A percentile compares a stretch with the other conserved stretches of the same genome.
Conservation (phyloP, 1,140 invertebrate genomes). For the Papilio machaon region DNA sequence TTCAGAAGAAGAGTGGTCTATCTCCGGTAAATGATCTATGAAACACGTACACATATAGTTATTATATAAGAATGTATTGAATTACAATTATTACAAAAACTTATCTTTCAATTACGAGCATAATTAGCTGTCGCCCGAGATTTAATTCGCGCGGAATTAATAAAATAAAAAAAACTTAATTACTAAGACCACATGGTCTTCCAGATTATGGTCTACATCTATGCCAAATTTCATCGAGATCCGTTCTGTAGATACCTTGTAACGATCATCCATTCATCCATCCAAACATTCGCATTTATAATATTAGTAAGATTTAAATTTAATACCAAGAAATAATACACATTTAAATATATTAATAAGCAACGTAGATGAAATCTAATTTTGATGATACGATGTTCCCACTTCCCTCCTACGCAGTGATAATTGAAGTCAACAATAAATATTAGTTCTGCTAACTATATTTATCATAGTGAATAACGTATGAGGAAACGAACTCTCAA, state of each 20-base stretch:
- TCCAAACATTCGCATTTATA: no score
- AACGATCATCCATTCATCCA: no score
- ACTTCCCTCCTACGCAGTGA: background rate
- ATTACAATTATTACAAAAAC: background rate
- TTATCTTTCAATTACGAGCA: background rate
- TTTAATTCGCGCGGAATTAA: no score
- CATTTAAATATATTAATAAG: background rate
- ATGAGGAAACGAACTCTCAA: conserved; percentile 4
- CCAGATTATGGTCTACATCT: no score
- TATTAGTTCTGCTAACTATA: background rate
- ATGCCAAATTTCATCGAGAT: no score
- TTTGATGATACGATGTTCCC: conserved; percentile 1
- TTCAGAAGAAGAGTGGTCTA: background rate
- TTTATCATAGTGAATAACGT: background rate
- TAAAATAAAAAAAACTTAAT: no score
- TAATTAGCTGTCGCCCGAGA: no score
- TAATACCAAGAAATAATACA: background rate
- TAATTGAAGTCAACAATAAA: conserved; percentile 23
- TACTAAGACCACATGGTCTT: no score
- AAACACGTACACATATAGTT: background rate
- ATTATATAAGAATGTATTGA: no score
- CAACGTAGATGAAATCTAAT: background rate
- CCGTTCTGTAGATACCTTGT: no score
- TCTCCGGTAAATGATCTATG: background rate
- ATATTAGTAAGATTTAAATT: no score